phyloP scores from a whole-genome alignment of 1,140 invertebrate genomes.

The Mamestra configurata region DNA sequence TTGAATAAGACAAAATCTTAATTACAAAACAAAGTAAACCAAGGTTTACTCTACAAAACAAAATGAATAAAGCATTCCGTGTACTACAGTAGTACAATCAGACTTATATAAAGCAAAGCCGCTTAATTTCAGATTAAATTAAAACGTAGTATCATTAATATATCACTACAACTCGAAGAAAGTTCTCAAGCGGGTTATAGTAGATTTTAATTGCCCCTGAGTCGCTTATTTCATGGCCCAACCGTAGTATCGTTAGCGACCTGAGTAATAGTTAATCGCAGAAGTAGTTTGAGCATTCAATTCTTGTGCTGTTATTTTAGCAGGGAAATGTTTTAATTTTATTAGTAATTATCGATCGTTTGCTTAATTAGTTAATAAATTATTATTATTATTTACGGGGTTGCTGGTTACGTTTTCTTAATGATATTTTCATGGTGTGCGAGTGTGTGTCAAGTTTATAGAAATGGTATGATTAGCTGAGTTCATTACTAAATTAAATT shows the following conservation, averaged over 20 bases:
- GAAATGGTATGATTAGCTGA: too few species aligned
- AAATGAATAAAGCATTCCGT: not conserved
- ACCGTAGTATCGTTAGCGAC: constrained; percentile 34
- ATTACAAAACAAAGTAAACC: not conserved
- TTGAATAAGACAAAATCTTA: not conserved
- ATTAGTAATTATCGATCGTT: not conserved
- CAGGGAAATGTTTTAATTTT: not conserved
- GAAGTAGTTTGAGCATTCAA: constrained; percentile 43
- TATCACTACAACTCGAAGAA: constrained; percentile 18
- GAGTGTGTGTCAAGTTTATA: too few species aligned
- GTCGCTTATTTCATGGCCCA: constrained; percentile 38
- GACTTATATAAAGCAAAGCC: not conserved
- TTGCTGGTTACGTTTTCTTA: too few species aligned
- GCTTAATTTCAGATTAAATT: constrained; percentile 25
- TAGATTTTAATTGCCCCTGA: constrained; percentile 25
- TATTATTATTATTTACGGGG: too few species aligned
- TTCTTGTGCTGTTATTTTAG: constrained; percentile 25
- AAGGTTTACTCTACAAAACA: not conserved
- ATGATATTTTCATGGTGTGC: too few species aligned
- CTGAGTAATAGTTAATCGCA: constrained; percentile 44
- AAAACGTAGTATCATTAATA: constrained; percentile 40
- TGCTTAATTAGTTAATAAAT: not conserved
- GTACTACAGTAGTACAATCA: not conserved
- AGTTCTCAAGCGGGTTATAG: constrained; percentile 26
- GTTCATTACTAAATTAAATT: too few species aligned